Percentiles rank a stretch among this genome's conserved stretches.
Evolutionary conservation across 2,797 vertebrate species (phyloP).

Genomic region (Centropyge bicolor): DNA sequence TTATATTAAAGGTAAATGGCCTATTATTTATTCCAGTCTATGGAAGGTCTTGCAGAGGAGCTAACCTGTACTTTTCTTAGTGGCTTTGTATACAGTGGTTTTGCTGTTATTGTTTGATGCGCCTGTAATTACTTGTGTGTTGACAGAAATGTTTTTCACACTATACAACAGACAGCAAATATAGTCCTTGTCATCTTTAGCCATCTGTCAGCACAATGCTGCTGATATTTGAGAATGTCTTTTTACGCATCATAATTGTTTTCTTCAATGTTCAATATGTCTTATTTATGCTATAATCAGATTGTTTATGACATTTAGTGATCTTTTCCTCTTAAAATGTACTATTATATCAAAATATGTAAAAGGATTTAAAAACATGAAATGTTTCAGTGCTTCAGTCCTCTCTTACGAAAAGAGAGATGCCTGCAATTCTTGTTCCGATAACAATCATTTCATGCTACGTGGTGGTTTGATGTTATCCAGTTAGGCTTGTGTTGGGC

Average conservation of each 20-base stretch:
- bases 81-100: not conserved
- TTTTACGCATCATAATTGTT: not conserved
- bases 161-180: not conserved
- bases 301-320: not conserved
- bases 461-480: not conserved
- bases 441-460: not conserved
- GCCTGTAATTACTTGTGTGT: conserved; percentile 3
- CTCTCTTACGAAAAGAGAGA: not conserved
- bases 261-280: not conserved
- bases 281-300: not conserved
- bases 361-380: conserved; percentile 9
- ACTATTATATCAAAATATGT: not conserved
- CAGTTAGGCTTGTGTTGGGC: not conserved
- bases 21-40: not conserved
- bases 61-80: not conserved
- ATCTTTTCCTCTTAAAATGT: not conserved
- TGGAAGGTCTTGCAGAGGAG: not conserved
- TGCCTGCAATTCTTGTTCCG: not conserved
- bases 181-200: not conserved
- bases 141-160: not conserved
- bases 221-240: not conserved
- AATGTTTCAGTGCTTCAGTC: not conserved
- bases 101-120: not conserved
- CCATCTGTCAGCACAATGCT: not conserved
- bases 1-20: not conserved